These are phyloP conservation scores for Polydrusus cervinus DNA, from an alignment of 2,888 invertebrate genomes.

Conservation along the genomic window DNA sequence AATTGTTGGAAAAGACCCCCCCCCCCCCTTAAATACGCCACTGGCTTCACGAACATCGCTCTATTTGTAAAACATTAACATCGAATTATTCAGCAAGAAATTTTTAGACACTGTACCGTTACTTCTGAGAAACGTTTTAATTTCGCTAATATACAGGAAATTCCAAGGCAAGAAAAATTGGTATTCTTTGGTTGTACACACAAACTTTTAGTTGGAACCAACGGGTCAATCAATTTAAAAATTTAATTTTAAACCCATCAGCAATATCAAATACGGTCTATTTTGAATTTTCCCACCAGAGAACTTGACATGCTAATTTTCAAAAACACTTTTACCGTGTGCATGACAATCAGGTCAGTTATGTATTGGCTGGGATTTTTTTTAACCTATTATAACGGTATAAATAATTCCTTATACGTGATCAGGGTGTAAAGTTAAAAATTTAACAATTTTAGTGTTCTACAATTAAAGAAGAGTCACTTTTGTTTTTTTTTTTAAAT, in stretches of 20 bases:
- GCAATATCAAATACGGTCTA: constrained; percentile 33
- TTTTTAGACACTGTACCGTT: too few species aligned
- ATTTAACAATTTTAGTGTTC: constrained; percentile 18
- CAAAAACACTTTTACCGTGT: constrained; percentile 51
- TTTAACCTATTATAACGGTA: constrained; percentile 55
- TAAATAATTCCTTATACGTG: constrained; percentile 30
- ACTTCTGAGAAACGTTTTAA: not conserved
- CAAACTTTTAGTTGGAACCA: not conserved
- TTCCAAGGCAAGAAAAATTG: not conserved
- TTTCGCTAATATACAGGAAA: not conserved
- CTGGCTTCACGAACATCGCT: too few species aligned
- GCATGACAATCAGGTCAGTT: constrained; percentile 53
- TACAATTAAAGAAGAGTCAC: not conserved
- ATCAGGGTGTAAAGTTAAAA: constrained; percentile 29
- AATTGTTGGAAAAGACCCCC: too few species aligned
- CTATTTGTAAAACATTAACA: too few species aligned
- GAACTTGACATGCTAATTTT: constrained; percentile 50
- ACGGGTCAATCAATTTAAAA: not conserved
- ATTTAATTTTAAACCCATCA: not conserved
- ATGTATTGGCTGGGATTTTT: constrained; percentile 50
- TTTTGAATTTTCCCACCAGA: constrained; percentile 46
- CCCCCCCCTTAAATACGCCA: too few species aligned
- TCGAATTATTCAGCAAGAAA: too few species aligned
- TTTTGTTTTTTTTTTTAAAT: too few species aligned
- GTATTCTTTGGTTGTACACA: not conserved